Evolutionary conservation across 2,113 vertebrate species (phyloP).

Genomic region (Chlorocebus sabaeus): DNA sequence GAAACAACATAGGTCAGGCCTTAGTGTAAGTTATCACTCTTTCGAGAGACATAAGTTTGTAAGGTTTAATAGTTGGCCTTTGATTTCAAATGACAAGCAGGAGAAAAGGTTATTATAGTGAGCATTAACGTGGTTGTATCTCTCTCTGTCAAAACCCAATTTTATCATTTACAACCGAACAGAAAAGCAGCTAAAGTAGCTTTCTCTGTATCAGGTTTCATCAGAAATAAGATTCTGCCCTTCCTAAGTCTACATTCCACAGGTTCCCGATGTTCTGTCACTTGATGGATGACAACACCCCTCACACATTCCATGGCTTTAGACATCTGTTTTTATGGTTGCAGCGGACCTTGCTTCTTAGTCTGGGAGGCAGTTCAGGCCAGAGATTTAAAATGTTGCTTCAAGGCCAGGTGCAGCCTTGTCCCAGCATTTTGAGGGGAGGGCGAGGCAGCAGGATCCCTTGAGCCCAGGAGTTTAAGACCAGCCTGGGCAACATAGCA

Average conservation of each 20-base stretch:
- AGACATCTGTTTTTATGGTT: not conserved
- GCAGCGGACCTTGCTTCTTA: not conserved
- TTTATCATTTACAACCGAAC: not conserved
- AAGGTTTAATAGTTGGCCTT: not conserved
- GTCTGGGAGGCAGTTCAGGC: not conserved
- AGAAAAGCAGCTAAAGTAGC: not conserved
- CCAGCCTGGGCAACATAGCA: not conserved
- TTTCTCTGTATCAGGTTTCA: not conserved
- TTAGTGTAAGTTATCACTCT: not conserved
- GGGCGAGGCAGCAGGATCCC: not conserved
- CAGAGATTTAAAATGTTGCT: not conserved
- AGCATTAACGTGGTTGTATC: not conserved
- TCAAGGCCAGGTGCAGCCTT: not conserved
- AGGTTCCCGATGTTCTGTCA: fast-evolving
- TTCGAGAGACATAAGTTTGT: not conserved
- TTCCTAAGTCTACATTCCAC: not conserved
- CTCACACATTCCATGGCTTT: not conserved
- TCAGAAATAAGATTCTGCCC: not conserved
- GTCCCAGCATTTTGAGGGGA: not conserved
- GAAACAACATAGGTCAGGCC: not conserved
- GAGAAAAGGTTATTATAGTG: not conserved
- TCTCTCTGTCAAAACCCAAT: not conserved
- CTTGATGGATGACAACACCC: not conserved
- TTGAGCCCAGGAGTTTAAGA: not conserved
- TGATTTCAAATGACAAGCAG: not conserved